Evolutionary conservation across 2,888 invertebrate genomes (phyloP), one percentile per base, ranked within the genome.

Genomic region (Leptinotarsa rubiginosa): DNA sequence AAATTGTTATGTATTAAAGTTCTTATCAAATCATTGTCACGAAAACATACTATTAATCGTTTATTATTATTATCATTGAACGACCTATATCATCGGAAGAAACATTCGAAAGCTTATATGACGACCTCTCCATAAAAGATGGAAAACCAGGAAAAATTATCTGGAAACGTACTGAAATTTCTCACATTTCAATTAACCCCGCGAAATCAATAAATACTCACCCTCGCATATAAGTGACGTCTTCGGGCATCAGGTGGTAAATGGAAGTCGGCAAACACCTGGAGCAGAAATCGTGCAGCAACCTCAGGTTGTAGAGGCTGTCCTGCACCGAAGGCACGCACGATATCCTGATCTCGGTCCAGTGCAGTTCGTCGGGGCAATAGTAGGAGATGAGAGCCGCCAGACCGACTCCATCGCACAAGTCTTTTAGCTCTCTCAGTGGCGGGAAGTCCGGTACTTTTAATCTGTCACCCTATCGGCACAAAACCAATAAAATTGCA

Each of bases 241-340:
- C 98, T 88, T 98, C 97, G n/a, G 96, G 95, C 88, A 94, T 92
- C 92, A 98, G 94, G 88, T 97, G 97, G 90, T 97, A 97, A 87
- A 96, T 94, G 85, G 95, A 93, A 86, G 94, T 93, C 83, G 97
- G 96, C 87, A 97, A 91, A 87, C 94, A 92, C 85, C 92, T 92
- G 84, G 92, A 90, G 87, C 97, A 97, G 90, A 98, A 97, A 86
- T 94, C 92, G 87, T 94, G 92, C 78, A 98, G 95, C 85, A 97
- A 91, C 87, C 94, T 92, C 70, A 98, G 92, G 89, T 98, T 98
- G 89, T 97, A 95, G 82, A 97, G 91, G 81, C 96, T 96, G 89
- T 97, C 97, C 81, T 96, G 95, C 76, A 96, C 93, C 76, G 94
- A 94, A 54, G 95, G 92, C 87, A 93, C 91, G 81, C 92, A 91